phyloP scores from a whole-genome alignment of 2,888 invertebrate species.

The Chrysotoxum bicinctum region DNA sequence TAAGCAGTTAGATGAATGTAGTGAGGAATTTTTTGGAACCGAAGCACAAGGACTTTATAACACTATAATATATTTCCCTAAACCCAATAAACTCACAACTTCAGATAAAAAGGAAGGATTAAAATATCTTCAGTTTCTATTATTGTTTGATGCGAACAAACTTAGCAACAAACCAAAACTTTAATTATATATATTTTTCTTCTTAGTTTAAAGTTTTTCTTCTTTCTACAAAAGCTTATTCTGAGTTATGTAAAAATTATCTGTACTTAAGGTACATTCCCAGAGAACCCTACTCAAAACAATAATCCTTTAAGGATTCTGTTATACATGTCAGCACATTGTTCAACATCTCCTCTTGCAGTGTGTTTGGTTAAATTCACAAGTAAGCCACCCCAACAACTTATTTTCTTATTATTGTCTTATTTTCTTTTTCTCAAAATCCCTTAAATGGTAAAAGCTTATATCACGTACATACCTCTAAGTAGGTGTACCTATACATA shows the following conservation, averaged over 20 bases:
- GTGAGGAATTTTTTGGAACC: too few relatives aligned
- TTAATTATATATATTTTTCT: not conserved
- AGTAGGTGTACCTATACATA: not conserved
- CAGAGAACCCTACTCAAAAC: not conserved
- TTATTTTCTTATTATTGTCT: not conserved
- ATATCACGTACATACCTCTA: slow-evolving; percentile 56
- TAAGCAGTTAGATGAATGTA: too few relatives aligned
- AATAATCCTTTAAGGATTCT: slow-evolving; percentile 9
- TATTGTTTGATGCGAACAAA: not conserved
- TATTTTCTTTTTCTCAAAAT: not conserved
- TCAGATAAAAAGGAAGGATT: not conserved
- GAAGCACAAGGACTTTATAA: too few relatives aligned
- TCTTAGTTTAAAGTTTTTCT: not conserved
- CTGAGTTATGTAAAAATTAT: not conserved
- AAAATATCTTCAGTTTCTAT: too few relatives aligned
- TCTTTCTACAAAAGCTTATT: not conserved
- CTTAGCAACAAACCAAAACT: not conserved
- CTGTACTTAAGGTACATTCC: not conserved
- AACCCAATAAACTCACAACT: too few relatives aligned
- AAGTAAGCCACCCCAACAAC: not conserved
- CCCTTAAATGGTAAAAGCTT: slow-evolving; percentile 25
- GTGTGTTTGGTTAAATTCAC: not conserved
- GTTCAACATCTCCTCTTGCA: not conserved
- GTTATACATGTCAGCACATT: slow-evolving; percentile 16
- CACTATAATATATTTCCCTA: too few relatives aligned